Base-by-base conservation (phyloP, 2,888 invertebrate genomes). In the Ptilodon capucinus region DNA sequence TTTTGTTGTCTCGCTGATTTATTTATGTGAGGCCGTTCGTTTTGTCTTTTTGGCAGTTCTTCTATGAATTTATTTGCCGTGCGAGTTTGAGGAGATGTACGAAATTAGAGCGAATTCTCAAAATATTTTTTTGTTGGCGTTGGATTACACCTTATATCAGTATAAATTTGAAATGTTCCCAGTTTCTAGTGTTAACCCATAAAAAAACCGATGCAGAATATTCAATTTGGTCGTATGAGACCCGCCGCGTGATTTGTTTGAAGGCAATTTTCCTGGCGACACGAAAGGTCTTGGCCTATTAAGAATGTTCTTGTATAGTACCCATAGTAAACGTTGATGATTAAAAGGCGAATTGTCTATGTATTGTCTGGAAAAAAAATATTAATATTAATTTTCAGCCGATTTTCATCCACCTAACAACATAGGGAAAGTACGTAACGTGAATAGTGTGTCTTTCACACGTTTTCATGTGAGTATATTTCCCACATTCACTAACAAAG, bases 1-100 rank as follows among this genome's bases (percentile, higher is more conserved):
- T 61, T 68, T 68, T 68, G 64, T 67, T 55, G 48, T 28, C 25
- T 51, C 25, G 42, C 36, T 54, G 53, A 63, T 64, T 59, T 57
- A 59, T 71, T 62, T 39, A 32, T 52, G 55, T 21, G 14, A 19
- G 34, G 28, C 28, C 40, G 23, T 38, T 28, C 42, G 34, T 47
- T 42, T 40, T 41, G 16, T 17, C 28, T 40, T 42, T 28, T 40
- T 30, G 9, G 32, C 44, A 39, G 45, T 51, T 40, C 16, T 17
- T 17, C 17, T 14, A 35, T 35, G 16, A 14, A 16, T 16, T 13
- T 3, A 30, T 13, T 2, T 30, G 30, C 13, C 1, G 4, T 30
- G 5, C 2, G 8, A 9, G 23, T 7, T 21, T 21, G 21, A 21
- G 5, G 21, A 6, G 21, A 21, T 21, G n/a, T n/a, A n/a, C n/a